A percentile compares a stretch with the other conserved stretches of the same genome.
Evolutionary conservation across 2,797 vertebrate genomes (phyloP).

Genomic region (Microctenopoma lineatum): DNA sequence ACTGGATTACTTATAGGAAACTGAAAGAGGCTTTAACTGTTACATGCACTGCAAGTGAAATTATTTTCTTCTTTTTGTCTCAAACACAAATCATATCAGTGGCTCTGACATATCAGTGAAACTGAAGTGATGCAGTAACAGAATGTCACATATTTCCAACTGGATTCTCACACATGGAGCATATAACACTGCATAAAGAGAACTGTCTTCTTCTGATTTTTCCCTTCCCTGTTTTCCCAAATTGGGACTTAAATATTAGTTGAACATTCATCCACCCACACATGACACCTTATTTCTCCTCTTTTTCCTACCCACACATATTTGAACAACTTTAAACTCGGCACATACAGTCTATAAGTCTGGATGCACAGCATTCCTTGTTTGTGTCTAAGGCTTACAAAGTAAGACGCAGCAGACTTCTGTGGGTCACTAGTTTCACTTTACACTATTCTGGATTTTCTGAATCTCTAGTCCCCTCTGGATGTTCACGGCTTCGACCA

Average conservation of each 20-base stretch:
- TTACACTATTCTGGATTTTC: neutral
- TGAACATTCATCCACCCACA: conserved; percentile 25
- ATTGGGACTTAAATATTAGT: conserved; percentile 26
- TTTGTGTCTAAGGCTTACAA: conserved; percentile 42
- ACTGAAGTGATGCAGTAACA: conserved; percentile 7
- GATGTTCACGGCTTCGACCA: conserved; percentile 67
- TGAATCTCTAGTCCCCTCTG: conserved; percentile 55
- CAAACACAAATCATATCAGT: conserved; percentile 29
- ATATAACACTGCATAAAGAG: neutral
- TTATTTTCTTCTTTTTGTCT: conserved; percentile 36
- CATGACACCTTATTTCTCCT: neutral
- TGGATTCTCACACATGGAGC: neutral
- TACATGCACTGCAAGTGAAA: conserved; percentile 26
- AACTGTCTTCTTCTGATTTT: neutral
- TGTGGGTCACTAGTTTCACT: conserved; percentile 32
- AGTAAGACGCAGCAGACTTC: conserved; percentile 11
- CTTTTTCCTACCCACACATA: neutral
- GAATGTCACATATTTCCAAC: conserved; percentile 5
- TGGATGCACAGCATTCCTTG: no score
- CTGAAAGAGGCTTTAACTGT: conserved; percentile 62
- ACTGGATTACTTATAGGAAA: conserved; percentile 67
- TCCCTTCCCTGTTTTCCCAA: conserved; percentile 1
- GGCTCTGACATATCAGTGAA: conserved; percentile 4
- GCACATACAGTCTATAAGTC: no score
- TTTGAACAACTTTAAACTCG: conserved; percentile 12